phyloP scores from a whole-genome alignment of 1,140 invertebrate genomes.

The Monomorium pharaonis region DNA sequence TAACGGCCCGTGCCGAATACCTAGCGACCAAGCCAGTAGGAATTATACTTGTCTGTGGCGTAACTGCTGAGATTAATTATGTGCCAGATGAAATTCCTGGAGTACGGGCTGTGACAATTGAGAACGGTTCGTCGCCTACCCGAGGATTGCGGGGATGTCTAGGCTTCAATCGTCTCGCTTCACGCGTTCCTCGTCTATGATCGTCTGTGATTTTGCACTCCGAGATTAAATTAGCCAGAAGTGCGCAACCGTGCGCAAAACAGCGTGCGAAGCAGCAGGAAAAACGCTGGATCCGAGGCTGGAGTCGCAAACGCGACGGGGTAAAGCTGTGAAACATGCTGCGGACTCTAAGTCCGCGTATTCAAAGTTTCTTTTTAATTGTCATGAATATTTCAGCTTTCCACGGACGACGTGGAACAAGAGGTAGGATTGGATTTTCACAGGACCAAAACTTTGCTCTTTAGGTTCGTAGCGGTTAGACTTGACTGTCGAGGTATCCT shows the following conservation, averaged over 20 bases:
- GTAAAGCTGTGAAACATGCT: conserved; percentile 15
- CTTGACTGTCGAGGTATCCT: background rate
- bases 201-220: background rate
- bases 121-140: conserved; percentile 22
- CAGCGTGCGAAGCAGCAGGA: too few species aligned
- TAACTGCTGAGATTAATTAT: conserved; percentile 84
- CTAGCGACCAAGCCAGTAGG: conserved; percentile 42
- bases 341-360: background rate
- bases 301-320: background rate
- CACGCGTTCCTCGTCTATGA: background rate
- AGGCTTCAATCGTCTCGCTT: background rate
- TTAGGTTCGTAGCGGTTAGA: background rate
- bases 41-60: conserved; percentile 77
- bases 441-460: conserved; percentile 40
- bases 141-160: background rate
- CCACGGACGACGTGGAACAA: background rate
- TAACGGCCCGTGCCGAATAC: conserved; percentile 57
- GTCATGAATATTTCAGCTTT: conserved; percentile 64
- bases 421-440: background rate
- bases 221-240: conserved; percentile 58
- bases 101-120: conserved; percentile 68
- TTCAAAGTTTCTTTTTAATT: conserved; percentile 58
- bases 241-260: background rate
- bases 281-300: conserved; percentile 12
- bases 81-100: conserved; percentile 82